A percentile compares a stretch with the other conserved stretches of the same genome.
These are phyloP conservation scores for Conus canariensis DNA, from an alignment of 2,888 invertebrate species.

Conservation along the genomic window DNA sequence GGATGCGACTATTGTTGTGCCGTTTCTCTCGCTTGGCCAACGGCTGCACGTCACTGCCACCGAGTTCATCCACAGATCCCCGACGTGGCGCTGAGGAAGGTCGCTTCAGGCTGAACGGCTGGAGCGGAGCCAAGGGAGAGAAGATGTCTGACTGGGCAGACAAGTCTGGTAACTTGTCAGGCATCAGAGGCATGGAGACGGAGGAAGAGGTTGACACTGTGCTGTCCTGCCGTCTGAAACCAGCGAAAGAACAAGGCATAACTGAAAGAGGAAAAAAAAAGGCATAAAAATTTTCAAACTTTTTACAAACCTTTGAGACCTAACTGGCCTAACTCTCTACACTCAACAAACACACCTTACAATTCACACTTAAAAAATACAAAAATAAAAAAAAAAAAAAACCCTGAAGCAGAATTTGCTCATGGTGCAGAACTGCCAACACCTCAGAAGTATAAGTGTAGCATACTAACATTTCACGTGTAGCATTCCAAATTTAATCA, in stretches of 20 bases:
- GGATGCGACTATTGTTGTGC: slow-evolving; percentile 10
- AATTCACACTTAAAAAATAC: too few species aligned
- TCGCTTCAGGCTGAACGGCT: slow-evolving; percentile 15
- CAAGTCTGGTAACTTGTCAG: slow-evolving; percentile 64
- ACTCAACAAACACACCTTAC: too few species aligned
- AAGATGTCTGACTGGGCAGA: slow-evolving; percentile 43
- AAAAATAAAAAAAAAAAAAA: too few species aligned
- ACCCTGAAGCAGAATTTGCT: too few species aligned
- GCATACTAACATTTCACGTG: too few species aligned
- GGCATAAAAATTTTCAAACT: too few species aligned
- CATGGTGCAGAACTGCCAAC: too few species aligned
- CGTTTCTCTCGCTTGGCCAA: slow-evolving; percentile 2
- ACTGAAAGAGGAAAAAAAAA: not conserved
- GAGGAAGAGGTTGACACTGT: slow-evolving; percentile 68
- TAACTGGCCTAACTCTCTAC: too few species aligned
- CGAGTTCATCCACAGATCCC: not conserved
- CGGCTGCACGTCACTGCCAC: not conserved
- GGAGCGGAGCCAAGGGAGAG: slow-evolving; percentile 44
- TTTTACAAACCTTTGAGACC: too few species aligned
- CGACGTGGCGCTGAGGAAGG: slow-evolving; percentile 15
- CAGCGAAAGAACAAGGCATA: not conserved
- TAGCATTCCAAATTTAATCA: too few species aligned
- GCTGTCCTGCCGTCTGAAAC: slow-evolving; percentile 67
- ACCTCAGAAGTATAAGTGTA: too few species aligned
- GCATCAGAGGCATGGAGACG: slow-evolving; percentile 64